These are phyloP conservation scores for Lucifuga dentata DNA, from an alignment of 2,113 vertebrate genomes.

Conservation along the genomic window DNA sequence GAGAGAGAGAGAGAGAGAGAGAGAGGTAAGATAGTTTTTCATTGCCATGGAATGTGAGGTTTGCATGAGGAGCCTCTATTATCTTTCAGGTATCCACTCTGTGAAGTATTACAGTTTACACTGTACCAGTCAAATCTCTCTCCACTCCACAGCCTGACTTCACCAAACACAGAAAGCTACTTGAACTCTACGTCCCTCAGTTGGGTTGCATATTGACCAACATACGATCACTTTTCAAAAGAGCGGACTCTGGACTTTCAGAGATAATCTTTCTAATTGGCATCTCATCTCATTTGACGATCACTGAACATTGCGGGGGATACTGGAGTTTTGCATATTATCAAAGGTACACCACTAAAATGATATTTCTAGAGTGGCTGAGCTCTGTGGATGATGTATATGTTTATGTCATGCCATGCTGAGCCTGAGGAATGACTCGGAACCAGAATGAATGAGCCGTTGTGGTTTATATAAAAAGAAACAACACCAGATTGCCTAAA, in stretches of 20 bases:
- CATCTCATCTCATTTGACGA: constrained; percentile 43
- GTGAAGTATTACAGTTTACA: too few species aligned
- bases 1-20: background rate
- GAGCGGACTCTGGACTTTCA: constrained; percentile 8
- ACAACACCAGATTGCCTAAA: constrained; percentile 10
- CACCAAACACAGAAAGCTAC: background rate
- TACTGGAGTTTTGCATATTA: constrained; percentile 33
- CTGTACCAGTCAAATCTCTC: background rate
- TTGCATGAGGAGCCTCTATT: background rate
- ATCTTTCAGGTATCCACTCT: constrained; percentile 1
- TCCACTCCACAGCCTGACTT: background rate
- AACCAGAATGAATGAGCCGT: constrained; percentile 50
- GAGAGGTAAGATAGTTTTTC: constrained; percentile 3
- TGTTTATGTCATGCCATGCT: constrained; percentile 56
- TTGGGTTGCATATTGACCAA: constrained; percentile 6
- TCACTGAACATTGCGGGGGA: constrained; percentile 21
- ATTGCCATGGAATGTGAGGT: background rate
- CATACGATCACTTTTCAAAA: constrained; percentile 15
- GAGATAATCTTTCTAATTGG: constrained; percentile 2
- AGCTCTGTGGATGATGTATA: constrained; percentile 56
- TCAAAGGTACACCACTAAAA: constrained; percentile 44
- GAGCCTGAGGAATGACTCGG: constrained; percentile 62
- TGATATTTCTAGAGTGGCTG: constrained; percentile 28
- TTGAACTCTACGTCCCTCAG: background rate
- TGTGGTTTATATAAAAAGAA: constrained; percentile 36